Evolutionary conservation across 2,888 invertebrate genomes (phyloP), one percentile per base, ranked within the genome.

Genomic region (Drosophila suboccidentalis): DNA sequence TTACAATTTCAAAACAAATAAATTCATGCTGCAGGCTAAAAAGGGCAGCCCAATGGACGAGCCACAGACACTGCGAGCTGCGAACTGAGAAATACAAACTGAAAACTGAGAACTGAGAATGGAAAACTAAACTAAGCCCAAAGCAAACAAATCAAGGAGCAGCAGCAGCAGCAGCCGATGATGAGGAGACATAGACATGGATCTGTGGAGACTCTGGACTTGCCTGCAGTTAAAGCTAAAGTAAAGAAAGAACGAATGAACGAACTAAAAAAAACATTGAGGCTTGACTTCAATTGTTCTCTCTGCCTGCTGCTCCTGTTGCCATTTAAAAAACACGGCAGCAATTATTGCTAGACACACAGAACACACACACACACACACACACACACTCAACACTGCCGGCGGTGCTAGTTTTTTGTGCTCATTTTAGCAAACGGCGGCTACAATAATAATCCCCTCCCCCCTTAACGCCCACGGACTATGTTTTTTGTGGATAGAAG

Each of bases 1-100:
- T 87, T 84, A 84, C 88, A 86, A 86, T 86, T 86, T 84, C 86
- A 88, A 86, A 88, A 86, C 86, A 86, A 86, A 86, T 86, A 86
- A 86, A 86, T 88, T 88, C 88, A 86, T 75, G 87, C 86, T 84
- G 71, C 74, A 68, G 88, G 86, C 88, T 78, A 76, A 88, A 86
- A 88, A 86, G 88, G 86, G 84, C 87, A 85, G 81, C 87, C 82
- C 86, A 69, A 63, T 54, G 63, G 63, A 49, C 47, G 46, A 57
- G 60, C 65, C 57, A 59, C 59, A 66, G 66, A 72, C 51, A 71
- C 72, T 58, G 60, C 58, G 68, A 67, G 47, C 65, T 22, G 63
- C 58, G 4, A 71, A 57, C 81, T 64, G 60, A 61, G 68, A 67
- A 51, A 62, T 41, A 46, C 68, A 65, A 62, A 75, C 71, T 51